Percentiles rank a stretch among this genome's conserved stretches.
Evolutionary conservation across 1,140 invertebrate genomes (phyloP).

Genomic region (Coenobita brevimanus): DNA sequence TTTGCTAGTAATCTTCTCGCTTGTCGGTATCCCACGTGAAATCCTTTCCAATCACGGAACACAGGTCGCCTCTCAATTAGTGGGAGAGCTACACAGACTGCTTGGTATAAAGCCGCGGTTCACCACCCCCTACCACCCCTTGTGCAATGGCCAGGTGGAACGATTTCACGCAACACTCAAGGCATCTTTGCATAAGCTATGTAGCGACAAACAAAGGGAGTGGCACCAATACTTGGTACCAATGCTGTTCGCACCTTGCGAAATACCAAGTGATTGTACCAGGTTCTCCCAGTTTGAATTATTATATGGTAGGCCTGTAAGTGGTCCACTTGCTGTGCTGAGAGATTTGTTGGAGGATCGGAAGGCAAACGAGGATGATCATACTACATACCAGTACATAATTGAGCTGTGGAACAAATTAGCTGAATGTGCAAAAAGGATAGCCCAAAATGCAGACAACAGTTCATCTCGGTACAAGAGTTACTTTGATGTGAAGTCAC

Average conservation of each 20-base stretch:
- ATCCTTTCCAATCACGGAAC: neutral
- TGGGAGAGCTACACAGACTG: neutral
- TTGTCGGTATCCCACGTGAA: no score
- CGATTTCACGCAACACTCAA: neutral
- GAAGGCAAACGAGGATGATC: neutral
- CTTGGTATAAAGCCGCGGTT: neutral
- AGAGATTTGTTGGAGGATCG: neutral
- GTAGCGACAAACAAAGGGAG: neutral
- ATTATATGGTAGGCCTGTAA: neutral
- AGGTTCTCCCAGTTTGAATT: no score
- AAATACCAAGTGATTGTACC: neutral
- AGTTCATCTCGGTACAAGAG: no score
- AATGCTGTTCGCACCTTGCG: neutral
- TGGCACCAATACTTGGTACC: neutral
- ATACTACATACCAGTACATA: no score
- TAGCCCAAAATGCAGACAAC: neutral
- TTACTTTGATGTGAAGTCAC: no score
- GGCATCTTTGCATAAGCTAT: neutral
- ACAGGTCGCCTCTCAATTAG: no score
- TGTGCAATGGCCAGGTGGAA: neutral
- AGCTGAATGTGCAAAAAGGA: no score
- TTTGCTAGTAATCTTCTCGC: neutral
- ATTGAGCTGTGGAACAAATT: no score
- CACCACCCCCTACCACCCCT: neutral
- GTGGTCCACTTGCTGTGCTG: neutral